A percentile compares a stretch with the other conserved stretches of the same genome.
phyloP scores from a whole-genome alignment of 2,888 invertebrate species.

The Drosophila emarginata region DNA sequence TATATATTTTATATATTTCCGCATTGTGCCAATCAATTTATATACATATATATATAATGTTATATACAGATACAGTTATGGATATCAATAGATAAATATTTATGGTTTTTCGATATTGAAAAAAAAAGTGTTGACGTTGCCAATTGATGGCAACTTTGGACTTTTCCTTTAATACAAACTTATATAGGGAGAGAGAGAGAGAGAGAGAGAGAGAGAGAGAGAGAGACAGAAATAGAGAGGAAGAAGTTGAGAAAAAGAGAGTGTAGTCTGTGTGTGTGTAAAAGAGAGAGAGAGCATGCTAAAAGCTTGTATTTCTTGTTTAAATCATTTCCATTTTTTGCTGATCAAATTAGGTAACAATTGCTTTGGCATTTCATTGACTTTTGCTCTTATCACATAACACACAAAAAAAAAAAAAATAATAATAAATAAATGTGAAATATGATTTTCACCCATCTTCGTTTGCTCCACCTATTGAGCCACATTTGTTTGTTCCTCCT shows the following conservation, averaged over 20 bases:
- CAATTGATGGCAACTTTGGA: conserved; percentile 38
- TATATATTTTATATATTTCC: conserved; percentile 15
- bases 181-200: background rate
- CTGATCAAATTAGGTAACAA: conserved; percentile 66
- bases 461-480: conserved; percentile 30
- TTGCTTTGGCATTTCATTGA: conserved; percentile 63
- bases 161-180: conserved; percentile 3
- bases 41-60: background rate
- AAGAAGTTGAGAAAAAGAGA: conserved; percentile 11
- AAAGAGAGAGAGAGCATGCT: conserved; percentile 18
- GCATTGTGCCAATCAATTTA: conserved; percentile 15
- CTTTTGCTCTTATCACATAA: conserved; percentile 68
- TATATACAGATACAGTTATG: no score
- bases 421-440: background rate
- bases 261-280: no score
- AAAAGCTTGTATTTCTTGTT: conserved; percentile 64
- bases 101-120: conserved; percentile 42
- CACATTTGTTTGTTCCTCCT: conserved; percentile 34
- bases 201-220: background rate
- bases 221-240: conserved; percentile 6
- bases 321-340: conserved; percentile 38
- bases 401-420: conserved; percentile 7
- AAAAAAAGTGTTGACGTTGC: conserved; percentile 63
- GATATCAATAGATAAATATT: conserved; percentile 23
- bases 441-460: background rate